These are phyloP conservation scores for Lemur catta DNA, from an alignment of 2,797 vertebrate genomes.

Conservation along the genomic window DNA sequence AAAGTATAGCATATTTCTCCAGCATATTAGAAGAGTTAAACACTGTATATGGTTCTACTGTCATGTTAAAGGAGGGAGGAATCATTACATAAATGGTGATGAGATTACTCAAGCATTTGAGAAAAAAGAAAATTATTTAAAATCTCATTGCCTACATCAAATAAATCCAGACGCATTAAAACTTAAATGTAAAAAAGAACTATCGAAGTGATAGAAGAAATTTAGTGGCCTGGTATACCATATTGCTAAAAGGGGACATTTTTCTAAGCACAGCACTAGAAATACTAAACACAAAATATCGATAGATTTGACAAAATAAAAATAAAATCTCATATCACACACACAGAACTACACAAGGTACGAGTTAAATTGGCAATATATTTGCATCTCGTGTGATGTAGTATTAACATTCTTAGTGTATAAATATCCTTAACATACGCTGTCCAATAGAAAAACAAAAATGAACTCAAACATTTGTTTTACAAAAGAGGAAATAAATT, in stretches of 20 bases:
- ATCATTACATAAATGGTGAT: not conserved
- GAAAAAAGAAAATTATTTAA: not conserved
- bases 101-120: not conserved
- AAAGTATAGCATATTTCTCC: too few relatives aligned
- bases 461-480: not conserved
- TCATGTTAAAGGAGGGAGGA: not conserved
- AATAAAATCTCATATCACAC: not conserved
- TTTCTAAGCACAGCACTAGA: not conserved
- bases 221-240: not conserved
- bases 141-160: not conserved
- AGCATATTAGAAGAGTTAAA: not conserved
- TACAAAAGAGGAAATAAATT: not conserved
- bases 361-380: not conserved
- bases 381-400: not conserved
- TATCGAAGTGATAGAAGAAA: not conserved
- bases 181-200: not conserved
- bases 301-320: not conserved
- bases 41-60: accelerated
- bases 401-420: not conserved
- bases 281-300: not conserved
- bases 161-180: not conserved
- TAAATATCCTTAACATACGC: not conserved
- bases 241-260: not conserved
- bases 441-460: not conserved
- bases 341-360: not conserved